These are phyloP conservation scores for Virgularia gustaviana DNA, from an alignment of 92 coral and sea anemone genomes.

Conservation along the genomic window DNA sequence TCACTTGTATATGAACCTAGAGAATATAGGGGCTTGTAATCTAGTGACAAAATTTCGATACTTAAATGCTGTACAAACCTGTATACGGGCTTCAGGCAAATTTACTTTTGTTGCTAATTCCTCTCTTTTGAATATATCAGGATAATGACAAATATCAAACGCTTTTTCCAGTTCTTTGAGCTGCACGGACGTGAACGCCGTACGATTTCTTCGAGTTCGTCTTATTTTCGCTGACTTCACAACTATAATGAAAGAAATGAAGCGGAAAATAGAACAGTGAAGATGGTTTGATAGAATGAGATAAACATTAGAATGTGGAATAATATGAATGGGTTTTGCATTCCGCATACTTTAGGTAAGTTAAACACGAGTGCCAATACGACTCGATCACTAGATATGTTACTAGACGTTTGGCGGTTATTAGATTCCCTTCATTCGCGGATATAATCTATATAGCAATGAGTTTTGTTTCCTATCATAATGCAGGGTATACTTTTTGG, in stretches of 20 bases:
- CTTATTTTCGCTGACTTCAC: not conserved
- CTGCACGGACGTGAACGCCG: slow-evolving; percentile 22
- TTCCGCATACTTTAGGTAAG: too few species aligned
- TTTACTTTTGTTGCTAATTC: slow-evolving; percentile 12
- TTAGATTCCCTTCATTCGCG: too few species aligned
- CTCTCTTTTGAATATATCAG: slow-evolving; percentile 26
- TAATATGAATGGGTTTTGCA: too few species aligned
- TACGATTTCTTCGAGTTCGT: slow-evolving; percentile 10
- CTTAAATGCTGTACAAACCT: not conserved
- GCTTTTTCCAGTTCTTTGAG: slow-evolving; percentile 23
- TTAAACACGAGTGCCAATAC: too few species aligned
- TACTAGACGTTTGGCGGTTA: too few species aligned
- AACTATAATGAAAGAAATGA: slow-evolving; percentile 1
- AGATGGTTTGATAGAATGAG: not conserved
- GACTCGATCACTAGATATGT: too few species aligned
- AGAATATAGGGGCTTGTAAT: too few species aligned
- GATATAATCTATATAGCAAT: too few species aligned
- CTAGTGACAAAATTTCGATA: not conserved
- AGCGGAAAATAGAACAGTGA: not conserved
- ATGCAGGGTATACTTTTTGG: too few species aligned
- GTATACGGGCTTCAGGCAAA: slow-evolving; percentile 27
- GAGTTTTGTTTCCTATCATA: too few species aligned
- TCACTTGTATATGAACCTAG: not conserved
- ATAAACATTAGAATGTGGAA: too few species aligned
- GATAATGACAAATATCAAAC: slow-evolving; percentile 31